Conservation (phyloP, 2,797 vertebrate species). For the Ptychadena robeensis region DNA sequence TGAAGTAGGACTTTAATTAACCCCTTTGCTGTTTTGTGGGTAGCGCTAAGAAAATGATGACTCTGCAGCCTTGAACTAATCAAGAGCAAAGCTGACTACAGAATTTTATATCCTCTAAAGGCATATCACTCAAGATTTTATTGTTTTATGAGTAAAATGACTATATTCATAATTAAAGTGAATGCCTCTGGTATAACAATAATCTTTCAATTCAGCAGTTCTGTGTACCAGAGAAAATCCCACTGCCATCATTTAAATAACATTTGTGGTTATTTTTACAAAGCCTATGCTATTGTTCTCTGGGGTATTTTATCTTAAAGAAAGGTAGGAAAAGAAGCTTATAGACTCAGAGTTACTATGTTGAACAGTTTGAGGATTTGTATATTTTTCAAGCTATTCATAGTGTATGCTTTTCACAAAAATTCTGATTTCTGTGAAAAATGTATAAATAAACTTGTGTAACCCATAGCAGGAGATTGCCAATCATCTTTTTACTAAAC, state of each 20-base stretch:
- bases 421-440: background rate
- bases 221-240: background rate
- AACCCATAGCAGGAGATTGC: background rate
- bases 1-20: background rate
- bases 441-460: background rate
- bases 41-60: slow-evolving; percentile 13
- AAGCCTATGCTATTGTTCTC: background rate
- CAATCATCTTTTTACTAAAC: too few relatives aligned
- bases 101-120: slow-evolving; percentile 38
- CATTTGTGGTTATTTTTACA: slow-evolving; percentile 21
- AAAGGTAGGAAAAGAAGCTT: background rate
- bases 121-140: slow-evolving; percentile 19
- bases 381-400: too few relatives aligned
- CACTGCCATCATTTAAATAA: slow-evolving; percentile 19
- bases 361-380: background rate
- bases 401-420: too few relatives aligned
- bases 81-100: slow-evolving; percentile 33
- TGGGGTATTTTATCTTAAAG: background rate
- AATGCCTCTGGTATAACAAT: slow-evolving; percentile 15
- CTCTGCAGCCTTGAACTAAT: slow-evolving; percentile 26
- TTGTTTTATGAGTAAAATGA: slow-evolving; percentile 42
- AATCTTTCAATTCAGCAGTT: slow-evolving; percentile 37
- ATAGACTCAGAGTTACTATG: background rate
- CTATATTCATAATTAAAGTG: slow-evolving; percentile 36
- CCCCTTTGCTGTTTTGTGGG: background rate